Conservation (phyloP, 2,888 invertebrate genomes). For the Drosophila peninsularis region DNA sequence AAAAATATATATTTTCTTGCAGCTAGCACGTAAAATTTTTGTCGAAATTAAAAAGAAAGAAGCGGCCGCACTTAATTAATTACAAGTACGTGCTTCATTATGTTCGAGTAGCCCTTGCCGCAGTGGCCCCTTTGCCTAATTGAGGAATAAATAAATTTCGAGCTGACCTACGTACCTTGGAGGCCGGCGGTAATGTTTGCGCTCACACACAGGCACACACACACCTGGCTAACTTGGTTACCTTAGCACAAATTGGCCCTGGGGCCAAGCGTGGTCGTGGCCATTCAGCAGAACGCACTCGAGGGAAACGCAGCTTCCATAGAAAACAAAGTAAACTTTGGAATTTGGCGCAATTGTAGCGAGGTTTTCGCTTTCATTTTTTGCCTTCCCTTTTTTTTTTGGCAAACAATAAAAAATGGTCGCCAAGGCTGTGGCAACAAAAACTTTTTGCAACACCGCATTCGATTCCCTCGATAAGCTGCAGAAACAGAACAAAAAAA, state of each 20-base stretch:
- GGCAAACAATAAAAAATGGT: constrained; percentile 74
- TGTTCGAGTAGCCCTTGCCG: constrained; percentile 34
- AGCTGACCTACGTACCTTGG: constrained; percentile 58
- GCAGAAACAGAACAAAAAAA: constrained; percentile 3
- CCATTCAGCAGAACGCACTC: constrained; percentile 74
- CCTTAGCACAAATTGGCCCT: constrained; percentile 61
- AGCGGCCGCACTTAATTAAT: constrained; percentile 79
- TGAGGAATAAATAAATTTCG: constrained; percentile 76
- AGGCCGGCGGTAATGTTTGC: constrained; percentile 53
- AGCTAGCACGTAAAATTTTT: constrained; percentile 40
- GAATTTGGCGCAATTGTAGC: constrained; percentile 73
- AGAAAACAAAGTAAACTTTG: constrained; percentile 68
- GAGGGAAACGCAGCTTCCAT: constrained; percentile 56
- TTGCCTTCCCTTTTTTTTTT: constrained; percentile 21
- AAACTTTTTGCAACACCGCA: constrained; percentile 60
- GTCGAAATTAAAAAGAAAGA: constrained; percentile 69
- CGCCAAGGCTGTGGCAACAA: constrained; percentile 51
- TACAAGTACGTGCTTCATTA: constrained; percentile 77
- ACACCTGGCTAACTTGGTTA: constrained; percentile 70
- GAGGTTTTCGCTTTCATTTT: constrained; percentile 17
- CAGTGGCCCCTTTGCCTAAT: constrained; percentile 45
- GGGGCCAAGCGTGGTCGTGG: constrained; percentile 36
- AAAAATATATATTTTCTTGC: constrained; percentile 4
- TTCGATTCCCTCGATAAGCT: constrained; percentile 73
- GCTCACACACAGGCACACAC: constrained; percentile 31